phyloP scores from a whole-genome alignment of 2,888 invertebrate genomes.

The Archaeoteleia sp. region DNA sequence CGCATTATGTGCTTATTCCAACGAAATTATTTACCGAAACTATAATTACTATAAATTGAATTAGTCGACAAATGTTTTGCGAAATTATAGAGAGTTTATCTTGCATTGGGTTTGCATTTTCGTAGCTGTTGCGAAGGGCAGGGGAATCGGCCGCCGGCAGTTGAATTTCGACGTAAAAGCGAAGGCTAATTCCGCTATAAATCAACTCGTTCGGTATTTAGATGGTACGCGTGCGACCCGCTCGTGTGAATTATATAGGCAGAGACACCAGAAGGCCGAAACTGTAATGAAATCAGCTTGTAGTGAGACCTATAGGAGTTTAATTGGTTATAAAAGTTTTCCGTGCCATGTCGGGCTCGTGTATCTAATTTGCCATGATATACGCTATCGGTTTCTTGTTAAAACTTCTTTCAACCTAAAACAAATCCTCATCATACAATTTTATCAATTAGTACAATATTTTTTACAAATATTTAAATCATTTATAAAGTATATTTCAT shows the following conservation, averaged over 20 bases:
- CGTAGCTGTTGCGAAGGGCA: slow-evolving; percentile 12
- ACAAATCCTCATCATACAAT: too few species aligned
- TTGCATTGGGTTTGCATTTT: slow-evolving; percentile 24
- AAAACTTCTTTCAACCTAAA: too few species aligned
- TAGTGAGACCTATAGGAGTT: slow-evolving; percentile 27
- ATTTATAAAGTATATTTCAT: too few species aligned
- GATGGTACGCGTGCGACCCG: slow-evolving; percentile 21
- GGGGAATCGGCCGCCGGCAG: slow-evolving; percentile 11
- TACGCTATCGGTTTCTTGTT: slow-evolving; percentile 12
- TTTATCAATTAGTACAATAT: too few species aligned
- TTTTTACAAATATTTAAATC: too few species aligned
- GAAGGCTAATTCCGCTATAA: slow-evolving; percentile 42
- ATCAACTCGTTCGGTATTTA: slow-evolving; percentile 32
- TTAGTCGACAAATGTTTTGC: slow-evolving; percentile 12
- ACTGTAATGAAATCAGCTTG: slow-evolving; percentile 35
- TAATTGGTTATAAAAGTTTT: slow-evolving; percentile 45
- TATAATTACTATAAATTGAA: too few species aligned
- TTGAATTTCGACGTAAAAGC: slow-evolving; percentile 35
- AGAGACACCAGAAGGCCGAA: slow-evolving; percentile 34
- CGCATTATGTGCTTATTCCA: too few species aligned
- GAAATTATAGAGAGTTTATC: background rate
- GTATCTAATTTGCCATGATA: slow-evolving; percentile 13
- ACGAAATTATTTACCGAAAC: too few species aligned
- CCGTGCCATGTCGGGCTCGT: background rate
- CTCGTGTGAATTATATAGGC: slow-evolving; percentile 26